Evolutionary conservation across 2,113 vertebrate species (phyloP).

Genomic region (Girardinichthys multiradiatus): DNA sequence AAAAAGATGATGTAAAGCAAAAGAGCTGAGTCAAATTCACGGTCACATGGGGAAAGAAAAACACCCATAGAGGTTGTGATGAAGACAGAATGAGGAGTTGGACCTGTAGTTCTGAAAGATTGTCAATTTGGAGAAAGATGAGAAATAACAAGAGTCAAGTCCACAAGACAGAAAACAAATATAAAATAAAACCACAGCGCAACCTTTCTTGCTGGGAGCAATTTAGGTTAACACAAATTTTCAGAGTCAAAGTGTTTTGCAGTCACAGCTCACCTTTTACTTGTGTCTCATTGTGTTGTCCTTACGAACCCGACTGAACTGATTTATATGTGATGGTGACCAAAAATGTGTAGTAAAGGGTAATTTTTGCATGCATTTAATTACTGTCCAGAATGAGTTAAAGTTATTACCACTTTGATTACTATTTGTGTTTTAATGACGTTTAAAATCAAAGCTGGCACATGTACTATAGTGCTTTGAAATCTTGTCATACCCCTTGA

Average conservation of each 20-base stretch:
- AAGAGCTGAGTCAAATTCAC: not conserved
- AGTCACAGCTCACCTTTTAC: slow-evolving; percentile 16
- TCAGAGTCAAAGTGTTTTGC: slow-evolving; percentile 42
- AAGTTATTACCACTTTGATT: too few relatives aligned
- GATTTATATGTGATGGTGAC: not conserved
- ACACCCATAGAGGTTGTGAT: slow-evolving; percentile 16
- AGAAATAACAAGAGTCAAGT: slow-evolving; percentile 14
- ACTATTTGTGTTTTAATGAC: too few relatives aligned
- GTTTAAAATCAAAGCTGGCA: too few relatives aligned
- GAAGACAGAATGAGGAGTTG: slow-evolving; percentile 14
- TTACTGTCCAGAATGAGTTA: not conserved
- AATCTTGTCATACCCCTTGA: too few relatives aligned
- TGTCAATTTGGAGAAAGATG: slow-evolving; percentile 2
- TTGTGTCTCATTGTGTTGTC: slow-evolving; percentile 8
- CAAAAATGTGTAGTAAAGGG: not conserved
- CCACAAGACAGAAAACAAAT: slow-evolving; percentile 23
- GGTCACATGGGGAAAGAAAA: not conserved
- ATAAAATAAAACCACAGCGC: slow-evolving; percentile 42
- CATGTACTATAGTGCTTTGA: too few relatives aligned
- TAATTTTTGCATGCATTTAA: not conserved
- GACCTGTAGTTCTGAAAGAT: slow-evolving; percentile 12
- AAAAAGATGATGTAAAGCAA: slow-evolving; percentile 14
- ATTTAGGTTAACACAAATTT: slow-evolving; percentile 16
- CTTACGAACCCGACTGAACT: slow-evolving; percentile 1
- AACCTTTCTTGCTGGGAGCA: slow-evolving; percentile 34